These are phyloP conservation scores for Aegithalos caudatus DNA, from an alignment of 2,113 vertebrate species.

Conservation along the genomic window DNA sequence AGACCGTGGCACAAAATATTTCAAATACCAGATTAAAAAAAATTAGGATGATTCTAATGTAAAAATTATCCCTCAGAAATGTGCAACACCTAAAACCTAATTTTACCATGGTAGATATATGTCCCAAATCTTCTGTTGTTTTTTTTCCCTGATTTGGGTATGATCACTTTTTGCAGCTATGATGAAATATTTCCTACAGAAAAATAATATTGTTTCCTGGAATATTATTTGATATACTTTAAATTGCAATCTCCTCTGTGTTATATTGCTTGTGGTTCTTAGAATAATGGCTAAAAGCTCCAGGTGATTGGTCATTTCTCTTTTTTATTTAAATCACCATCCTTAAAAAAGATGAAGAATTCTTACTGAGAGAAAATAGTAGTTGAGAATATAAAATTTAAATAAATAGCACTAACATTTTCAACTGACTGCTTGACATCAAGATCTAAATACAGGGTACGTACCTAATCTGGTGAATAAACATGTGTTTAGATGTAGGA, in stretches of 20 bases:
- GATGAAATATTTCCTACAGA: not conserved
- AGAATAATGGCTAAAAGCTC: not conserved
- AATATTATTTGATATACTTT: not conserved
- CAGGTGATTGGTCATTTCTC: not conserved
- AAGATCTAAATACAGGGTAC: conserved; percentile 38
- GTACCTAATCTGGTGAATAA: conserved; percentile 16
- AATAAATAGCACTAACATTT: conserved; percentile 30
- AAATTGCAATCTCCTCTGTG: not conserved
- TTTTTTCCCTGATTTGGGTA: not conserved
- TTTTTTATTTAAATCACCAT: not conserved
- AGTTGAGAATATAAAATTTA: not conserved
- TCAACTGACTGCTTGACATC: not conserved
- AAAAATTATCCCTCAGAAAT: not conserved
- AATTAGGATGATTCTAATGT: not conserved
- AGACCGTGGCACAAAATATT: not conserved
- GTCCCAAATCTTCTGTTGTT: not conserved
- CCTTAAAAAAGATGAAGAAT: not conserved
- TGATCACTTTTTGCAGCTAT: not conserved
- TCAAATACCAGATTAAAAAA: not conserved
- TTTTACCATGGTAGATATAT: not conserved
- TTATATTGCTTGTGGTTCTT: not conserved
- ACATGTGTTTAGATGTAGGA: conserved; percentile 2
- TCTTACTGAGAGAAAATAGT: conserved; percentile 13
- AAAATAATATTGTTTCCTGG: not conserved
- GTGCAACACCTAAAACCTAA: not conserved